Base-by-base conservation (phyloP, 2,888 invertebrate genomes). In the Drosophila tripunctata region DNA sequence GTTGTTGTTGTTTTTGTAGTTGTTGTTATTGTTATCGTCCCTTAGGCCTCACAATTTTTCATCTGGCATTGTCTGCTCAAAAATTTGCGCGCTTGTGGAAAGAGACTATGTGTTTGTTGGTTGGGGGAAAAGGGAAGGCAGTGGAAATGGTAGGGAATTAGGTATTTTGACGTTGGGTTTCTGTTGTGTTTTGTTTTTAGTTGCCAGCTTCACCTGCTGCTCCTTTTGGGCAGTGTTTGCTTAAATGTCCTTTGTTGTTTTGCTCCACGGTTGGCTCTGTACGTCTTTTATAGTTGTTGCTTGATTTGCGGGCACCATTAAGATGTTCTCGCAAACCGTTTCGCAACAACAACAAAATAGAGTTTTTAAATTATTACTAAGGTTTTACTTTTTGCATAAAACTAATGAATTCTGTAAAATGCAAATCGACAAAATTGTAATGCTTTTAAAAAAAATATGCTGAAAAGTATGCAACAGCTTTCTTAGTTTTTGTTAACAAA, bases 31-130 rank as follows among this genome's bases (percentile, higher is more conserved):
- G 60, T 67, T 64, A 72, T 73, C 55, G 68, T 78, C 77, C 80
- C 77, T 63, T 64, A 78, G 80, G 80, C 64, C 80, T 69, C 68
- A 79, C 77, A 79, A 79, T 78, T 79, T 78, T 78, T 73, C 80
- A 78, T 80, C 74, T 73, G 56, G 76, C 69, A 67, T 77, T 69
- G 74, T 79, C 67, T 78, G 80, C 62, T 75, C 63, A 65, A 74
- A 78, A 75, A 75, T 69, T 14, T 61, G n/a, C 55, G 47, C 62
- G 58, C 47, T 63, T 27, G 35, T n/a, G n/a, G n/a, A n/a, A n/a
- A n/a, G n/a, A n/a, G n/a, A n/a, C n/a, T n/a, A n/a, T n/a, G n/a
- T n/a, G n/a, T n/a, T n/a, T n/a, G n/a, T n/a, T n/a, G 17, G n/a
- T 12, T 1, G n/a, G n/a, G 3, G 12, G 24, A 15, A 33, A 33